phyloP scores from a whole-genome alignment of 2,113 vertebrate species.

The Rutilus rutilus region DNA sequence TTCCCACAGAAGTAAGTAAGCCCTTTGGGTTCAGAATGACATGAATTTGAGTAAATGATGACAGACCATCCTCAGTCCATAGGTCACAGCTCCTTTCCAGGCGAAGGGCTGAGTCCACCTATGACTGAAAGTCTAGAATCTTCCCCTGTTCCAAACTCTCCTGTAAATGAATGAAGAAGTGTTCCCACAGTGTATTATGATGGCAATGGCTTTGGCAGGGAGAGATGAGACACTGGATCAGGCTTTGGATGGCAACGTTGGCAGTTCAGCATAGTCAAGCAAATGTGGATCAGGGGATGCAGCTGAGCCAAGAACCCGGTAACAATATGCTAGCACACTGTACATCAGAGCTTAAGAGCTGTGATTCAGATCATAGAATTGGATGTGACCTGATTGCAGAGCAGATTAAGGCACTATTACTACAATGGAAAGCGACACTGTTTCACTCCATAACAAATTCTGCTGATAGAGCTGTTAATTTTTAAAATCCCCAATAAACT shows the following conservation, averaged over 20 bases:
- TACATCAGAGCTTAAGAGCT: background rate
- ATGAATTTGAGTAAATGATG: background rate
- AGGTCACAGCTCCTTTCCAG: background rate
- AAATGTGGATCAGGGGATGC: slow-evolving; percentile 23
- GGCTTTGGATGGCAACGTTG: slow-evolving; percentile 33
- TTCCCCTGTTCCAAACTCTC: background rate
- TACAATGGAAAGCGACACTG: background rate
- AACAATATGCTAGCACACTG: slow-evolving; percentile 16
- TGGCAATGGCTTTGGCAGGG: slow-evolving; percentile 34
- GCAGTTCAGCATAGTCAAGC: slow-evolving; percentile 21
- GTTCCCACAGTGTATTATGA: slow-evolving; percentile 1
- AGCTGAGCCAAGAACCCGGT: background rate
- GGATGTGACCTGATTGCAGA: background rate
- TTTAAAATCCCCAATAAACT: background rate
- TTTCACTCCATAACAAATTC: background rate
- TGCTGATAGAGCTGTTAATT: background rate
- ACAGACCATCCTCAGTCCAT: background rate
- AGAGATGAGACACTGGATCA: slow-evolving; percentile 25
- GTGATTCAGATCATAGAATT: slow-evolving; percentile 9
- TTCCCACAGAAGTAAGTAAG: background rate
- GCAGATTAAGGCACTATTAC: background rate
- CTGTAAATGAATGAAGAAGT: background rate
- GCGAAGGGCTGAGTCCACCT: background rate
- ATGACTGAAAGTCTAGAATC: background rate
- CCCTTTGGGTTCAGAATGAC: background rate